Evolutionary conservation across 1,140 invertebrate species (phyloP).

Genomic region (Polyergus mexicanus): DNA sequence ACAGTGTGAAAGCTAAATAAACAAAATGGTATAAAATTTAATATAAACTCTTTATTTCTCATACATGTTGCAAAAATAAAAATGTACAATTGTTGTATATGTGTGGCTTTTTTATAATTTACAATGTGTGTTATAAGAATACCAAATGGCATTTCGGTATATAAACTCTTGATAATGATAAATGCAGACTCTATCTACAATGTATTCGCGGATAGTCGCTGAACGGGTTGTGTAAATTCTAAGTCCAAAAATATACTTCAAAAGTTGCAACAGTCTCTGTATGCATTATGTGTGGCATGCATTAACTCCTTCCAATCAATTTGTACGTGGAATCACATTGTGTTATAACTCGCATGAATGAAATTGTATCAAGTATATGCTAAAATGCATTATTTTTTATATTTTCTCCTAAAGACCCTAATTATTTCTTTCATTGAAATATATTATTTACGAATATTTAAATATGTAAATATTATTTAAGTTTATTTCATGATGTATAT

Average conservation of each 20-base stretch:
- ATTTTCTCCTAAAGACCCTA: background rate
- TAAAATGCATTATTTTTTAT: background rate
- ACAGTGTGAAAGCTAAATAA: background rate
- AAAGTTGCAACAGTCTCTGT: background rate
- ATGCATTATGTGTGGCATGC: slow-evolving; percentile 2
- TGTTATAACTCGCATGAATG: background rate
- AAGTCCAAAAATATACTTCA: slow-evolving; percentile 52
- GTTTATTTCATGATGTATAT: too few species aligned
- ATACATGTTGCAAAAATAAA: slow-evolving; percentile 76
- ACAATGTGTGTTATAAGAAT: background rate
- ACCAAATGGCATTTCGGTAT: slow-evolving; percentile 10
- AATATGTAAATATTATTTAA: background rate
- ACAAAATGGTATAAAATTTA: background rate
- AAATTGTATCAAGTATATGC: background rate
- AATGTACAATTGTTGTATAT: slow-evolving; percentile 66
- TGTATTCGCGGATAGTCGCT: slow-evolving; percentile 1
- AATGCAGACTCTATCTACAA: slow-evolving; percentile 57
- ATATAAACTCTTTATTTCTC: slow-evolving; percentile 68
- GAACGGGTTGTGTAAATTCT: slow-evolving; percentile 15
- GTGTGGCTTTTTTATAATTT: background rate
- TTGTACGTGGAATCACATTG: slow-evolving; percentile 1
- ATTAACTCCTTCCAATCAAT: background rate
- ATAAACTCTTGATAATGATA: slow-evolving; percentile 59
- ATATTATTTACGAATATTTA: slow-evolving; percentile 5
- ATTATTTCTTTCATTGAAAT: background rate